Conservation (phyloP, 2,113 vertebrate genomes). For the Varanus komodoensis region DNA sequence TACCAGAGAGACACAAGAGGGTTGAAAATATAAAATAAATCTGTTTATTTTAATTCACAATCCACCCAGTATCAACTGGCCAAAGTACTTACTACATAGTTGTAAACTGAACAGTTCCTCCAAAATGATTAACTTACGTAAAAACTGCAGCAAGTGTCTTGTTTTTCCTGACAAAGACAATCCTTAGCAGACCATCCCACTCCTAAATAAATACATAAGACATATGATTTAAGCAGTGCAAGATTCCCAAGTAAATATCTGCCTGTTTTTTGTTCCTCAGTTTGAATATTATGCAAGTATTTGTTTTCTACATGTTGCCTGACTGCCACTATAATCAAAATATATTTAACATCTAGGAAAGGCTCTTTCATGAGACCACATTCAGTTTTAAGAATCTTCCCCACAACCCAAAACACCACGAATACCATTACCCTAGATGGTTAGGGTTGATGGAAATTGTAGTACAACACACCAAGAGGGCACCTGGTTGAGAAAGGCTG, state of each 20-base stretch:
- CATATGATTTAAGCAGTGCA: slow-evolving; percentile 40
- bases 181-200: slow-evolving; percentile 97
- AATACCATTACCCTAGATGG: too few relatives aligned
- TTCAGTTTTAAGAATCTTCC: neutral
- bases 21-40: too few relatives aligned
- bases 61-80: neutral
- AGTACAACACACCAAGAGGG: neutral
- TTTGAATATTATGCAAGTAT: neutral
- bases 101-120: neutral
- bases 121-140: slow-evolving; percentile 85
- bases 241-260: neutral
- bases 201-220: slow-evolving; percentile 81
- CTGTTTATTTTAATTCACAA: neutral
- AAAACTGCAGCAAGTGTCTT: slow-evolving; percentile 94
- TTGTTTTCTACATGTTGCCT: neutral
- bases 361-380: neutral
- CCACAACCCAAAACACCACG: neutral
- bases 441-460: neutral
- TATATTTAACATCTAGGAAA: neutral
- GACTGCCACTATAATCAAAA: neutral
- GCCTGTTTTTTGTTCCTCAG: neutral
- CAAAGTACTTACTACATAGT: too few relatives aligned
- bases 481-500: neutral
- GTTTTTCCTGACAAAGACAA: slow-evolving; percentile 98
- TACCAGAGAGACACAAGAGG: too few relatives aligned